Base-by-base conservation (phyloP, 2,797 vertebrate genomes). In the Acipenser oxyrinchus region DNA sequence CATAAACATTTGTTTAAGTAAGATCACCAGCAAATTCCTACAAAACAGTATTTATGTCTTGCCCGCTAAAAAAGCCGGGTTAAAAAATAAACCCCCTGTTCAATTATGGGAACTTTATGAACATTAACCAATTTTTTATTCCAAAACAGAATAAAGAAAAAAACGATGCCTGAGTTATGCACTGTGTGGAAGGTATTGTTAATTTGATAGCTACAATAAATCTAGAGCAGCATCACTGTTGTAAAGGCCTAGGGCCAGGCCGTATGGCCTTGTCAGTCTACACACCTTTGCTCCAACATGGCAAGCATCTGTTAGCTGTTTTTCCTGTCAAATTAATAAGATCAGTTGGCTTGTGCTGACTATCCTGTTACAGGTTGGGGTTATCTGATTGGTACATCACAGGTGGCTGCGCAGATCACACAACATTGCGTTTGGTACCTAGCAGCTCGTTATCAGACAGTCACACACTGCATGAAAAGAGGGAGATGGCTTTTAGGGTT, bases 271-370 rank as follows among this genome's bases (percentile, higher is more conserved):
- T 63, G 61, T 48, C 61, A 11, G 8, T 63, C 61, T 9, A 12
- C 48, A 48, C 61, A 63, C 61, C 61, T 48, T 48, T 48, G 23
- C 23, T 48, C 8, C 10, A 8, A 48, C 8, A 48, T 63, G 48
- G 10, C n/a, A 63, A 48, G 61, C 61, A 48, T 48, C 18, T 10
- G 61, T 49, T 63, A 63, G 9, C 48, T 15, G 13, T 63, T 63
- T 63, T 63, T n/a, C 61, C n/a, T 63, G 61, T 48, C 8, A 63
- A 49, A 49, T 63, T 63, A 63, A 63, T 63, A 63, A 63, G 61
- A 63, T 49, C 18, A 48, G 6, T 63, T 63, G 23, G 48, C 7
- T 48, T 6, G 10, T 49, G 48, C 23, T 63, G 61, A 63, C 61
- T 10, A 11, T 10, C 1, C 10, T 8, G 23, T 48, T 37, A 10